Evolutionary conservation across 2,113 vertebrate genomes (phyloP).

Genomic region (Camelus bactrianus): DNA sequence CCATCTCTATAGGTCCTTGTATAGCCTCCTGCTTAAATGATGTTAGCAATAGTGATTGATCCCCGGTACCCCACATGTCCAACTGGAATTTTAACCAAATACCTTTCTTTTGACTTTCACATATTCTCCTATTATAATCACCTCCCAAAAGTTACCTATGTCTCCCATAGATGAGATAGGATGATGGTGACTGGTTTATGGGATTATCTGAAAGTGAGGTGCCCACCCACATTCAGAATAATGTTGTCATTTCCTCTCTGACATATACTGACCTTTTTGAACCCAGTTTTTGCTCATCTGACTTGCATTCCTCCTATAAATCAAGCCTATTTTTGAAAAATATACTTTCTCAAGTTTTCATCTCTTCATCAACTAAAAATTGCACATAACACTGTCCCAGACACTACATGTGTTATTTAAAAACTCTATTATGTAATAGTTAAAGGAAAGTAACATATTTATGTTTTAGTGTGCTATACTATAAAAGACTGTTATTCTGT

Average conservation of each 20-base stretch:
- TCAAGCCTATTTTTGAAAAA: neutral
- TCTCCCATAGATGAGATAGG: neutral
- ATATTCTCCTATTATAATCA: neutral
- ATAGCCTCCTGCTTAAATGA: neutral
- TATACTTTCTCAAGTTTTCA: neutral
- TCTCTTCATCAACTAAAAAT: neutral
- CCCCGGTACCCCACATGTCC: neutral
- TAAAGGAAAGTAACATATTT: neutral
- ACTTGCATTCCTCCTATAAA: neutral
- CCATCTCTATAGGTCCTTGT: neutral
- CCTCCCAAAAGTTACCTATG: neutral
- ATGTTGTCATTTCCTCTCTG: neutral
- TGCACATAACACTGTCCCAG: neutral
- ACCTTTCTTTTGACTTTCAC: neutral
- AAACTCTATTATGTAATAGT: neutral
- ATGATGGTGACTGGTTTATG: no score
- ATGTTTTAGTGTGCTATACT: neutral
- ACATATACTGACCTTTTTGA: neutral
- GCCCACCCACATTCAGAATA: neutral
- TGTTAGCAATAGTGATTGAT: no score
- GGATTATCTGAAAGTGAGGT: neutral
- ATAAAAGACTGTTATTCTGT: neutral
- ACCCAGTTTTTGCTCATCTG: neutral
- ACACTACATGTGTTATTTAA: neutral
- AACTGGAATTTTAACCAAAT: neutral